A percentile compares a stretch with the other conserved stretches of the same genome.
These are phyloP conservation scores for Lasioglossum albipes DNA, from an alignment of 1,140 invertebrate species.

Conservation along the genomic window DNA sequence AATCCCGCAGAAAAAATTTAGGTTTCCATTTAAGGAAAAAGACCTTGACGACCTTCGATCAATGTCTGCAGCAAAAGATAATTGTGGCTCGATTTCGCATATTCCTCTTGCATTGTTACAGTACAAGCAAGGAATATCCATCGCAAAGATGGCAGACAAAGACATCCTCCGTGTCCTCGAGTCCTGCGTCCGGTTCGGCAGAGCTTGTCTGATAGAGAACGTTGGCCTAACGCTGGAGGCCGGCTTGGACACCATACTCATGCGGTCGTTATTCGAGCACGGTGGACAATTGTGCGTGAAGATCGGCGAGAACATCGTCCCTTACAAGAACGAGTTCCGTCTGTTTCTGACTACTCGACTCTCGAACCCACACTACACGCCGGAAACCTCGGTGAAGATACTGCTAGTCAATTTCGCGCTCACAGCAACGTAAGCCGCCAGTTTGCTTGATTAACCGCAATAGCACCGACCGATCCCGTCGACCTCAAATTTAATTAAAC, in stretches of 20 bases:
- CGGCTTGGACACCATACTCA: constrained; percentile 83
- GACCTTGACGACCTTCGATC: too few relatives aligned
- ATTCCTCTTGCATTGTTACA: constrained; percentile 50
- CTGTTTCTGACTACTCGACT: constrained; percentile 87
- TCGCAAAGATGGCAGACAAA: constrained; percentile 85
- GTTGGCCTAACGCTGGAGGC: constrained; percentile 84
- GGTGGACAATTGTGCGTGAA: constrained; percentile 80
- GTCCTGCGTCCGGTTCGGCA: constrained; percentile 86
- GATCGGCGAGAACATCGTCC: constrained; percentile 83
- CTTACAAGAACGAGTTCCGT: constrained; percentile 83
- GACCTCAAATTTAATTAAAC: too few relatives aligned
- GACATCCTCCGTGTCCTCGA: constrained; percentile 86
- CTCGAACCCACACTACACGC: constrained; percentile 86
- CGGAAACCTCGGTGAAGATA: constrained; percentile 85
- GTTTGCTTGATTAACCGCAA: not conserved
- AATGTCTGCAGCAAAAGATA: too few relatives aligned
- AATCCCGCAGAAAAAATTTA: too few relatives aligned
- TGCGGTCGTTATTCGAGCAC: constrained; percentile 79
- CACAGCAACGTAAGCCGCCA: constrained; percentile 79
- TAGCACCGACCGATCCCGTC: too few relatives aligned
- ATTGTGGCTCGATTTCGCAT: too few relatives aligned
- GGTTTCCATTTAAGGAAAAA: too few relatives aligned
- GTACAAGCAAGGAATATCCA: constrained; percentile 82
- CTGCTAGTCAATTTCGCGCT: constrained; percentile 87
- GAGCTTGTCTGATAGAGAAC: constrained; percentile 84